Evolutionary conservation across 2,797 vertebrate species (phyloP).

Genomic region (Chelidonichthys spinosus): DNA sequence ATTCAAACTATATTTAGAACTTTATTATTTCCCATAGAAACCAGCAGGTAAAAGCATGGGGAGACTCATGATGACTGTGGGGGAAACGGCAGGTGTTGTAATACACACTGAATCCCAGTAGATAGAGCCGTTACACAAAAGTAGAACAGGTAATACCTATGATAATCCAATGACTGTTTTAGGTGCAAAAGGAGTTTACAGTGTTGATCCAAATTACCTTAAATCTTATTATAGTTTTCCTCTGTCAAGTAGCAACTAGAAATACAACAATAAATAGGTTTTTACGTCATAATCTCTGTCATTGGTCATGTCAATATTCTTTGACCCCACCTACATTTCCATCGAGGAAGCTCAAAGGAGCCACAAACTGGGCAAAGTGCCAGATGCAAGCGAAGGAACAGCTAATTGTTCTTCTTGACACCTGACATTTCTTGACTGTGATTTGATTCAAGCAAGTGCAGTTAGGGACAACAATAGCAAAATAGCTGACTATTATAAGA

Average conservation of each 20-base stretch:
- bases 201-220: conserved; percentile 3
- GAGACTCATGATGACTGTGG: too few relatives aligned
- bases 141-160: neutral
- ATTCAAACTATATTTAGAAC: neutral
- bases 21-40: neutral
- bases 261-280: neutral
- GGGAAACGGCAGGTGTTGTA: conserved; percentile 30
- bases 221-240: neutral
- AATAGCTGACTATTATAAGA: neutral
- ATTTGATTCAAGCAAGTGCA: neutral
- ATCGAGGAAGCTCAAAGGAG: neutral
- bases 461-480: neutral
- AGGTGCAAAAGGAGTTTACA: too few relatives aligned
- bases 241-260: conserved; percentile 4
- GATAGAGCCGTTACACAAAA: conserved; percentile 58
- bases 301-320: neutral
- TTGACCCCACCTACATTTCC: neutral
- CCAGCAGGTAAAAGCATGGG: too few relatives aligned
- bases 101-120: conserved; percentile 54
- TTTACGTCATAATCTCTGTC: neutral
- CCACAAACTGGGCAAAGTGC: neutral
- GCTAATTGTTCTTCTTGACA: neutral
- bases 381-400: neutral
- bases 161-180: neutral
- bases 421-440: neutral